Conservation (phyloP, 2,113 vertebrate genomes). For the Lynx canadensis region DNA sequence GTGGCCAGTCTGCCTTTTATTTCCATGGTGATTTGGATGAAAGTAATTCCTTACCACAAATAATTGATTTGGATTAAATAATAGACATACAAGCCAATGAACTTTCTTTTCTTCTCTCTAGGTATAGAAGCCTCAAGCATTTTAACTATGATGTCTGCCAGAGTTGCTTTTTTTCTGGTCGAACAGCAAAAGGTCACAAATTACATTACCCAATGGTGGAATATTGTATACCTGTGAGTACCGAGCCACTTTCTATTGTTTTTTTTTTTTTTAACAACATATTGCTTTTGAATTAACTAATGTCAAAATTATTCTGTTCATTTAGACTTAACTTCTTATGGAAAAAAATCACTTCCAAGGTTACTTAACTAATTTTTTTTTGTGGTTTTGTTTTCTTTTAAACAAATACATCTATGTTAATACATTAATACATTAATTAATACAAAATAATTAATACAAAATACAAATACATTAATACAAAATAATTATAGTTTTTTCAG, state of each 20-base stretch:
- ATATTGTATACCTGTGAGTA: slow-evolving; percentile 97
- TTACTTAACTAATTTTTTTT: neutral
- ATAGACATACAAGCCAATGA: neutral
- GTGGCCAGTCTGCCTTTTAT: neutral
- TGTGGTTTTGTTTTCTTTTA: slow-evolving; percentile 23
- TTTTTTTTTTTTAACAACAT: neutral
- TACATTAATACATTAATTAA: neutral
- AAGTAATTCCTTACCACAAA: neutral
- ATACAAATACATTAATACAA: neutral
- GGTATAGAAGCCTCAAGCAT: slow-evolving; percentile 98
- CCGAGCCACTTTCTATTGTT: neutral
- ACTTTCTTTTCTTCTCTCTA: slow-evolving; percentile 78
- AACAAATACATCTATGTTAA: neutral
- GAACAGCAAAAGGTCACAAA: slow-evolving; percentile 98
- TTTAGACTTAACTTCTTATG: neutral
- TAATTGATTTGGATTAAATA: neutral
- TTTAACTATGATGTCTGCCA: slow-evolving; percentile 99
- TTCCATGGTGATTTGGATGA: slow-evolving; percentile 7
- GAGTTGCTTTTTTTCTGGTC: slow-evolving; percentile 98
- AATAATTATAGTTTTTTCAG: neutral
- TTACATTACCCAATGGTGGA: slow-evolving; percentile 99
- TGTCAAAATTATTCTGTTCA: neutral
- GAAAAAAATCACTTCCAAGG: neutral
- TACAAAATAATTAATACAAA: neutral
- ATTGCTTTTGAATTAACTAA: slow-evolving; percentile 17